A percentile compares a stretch with the other conserved stretches of the same genome.
Conservation (phyloP, 2,797 vertebrate genomes). For the Cottoperca gobio region DNA sequence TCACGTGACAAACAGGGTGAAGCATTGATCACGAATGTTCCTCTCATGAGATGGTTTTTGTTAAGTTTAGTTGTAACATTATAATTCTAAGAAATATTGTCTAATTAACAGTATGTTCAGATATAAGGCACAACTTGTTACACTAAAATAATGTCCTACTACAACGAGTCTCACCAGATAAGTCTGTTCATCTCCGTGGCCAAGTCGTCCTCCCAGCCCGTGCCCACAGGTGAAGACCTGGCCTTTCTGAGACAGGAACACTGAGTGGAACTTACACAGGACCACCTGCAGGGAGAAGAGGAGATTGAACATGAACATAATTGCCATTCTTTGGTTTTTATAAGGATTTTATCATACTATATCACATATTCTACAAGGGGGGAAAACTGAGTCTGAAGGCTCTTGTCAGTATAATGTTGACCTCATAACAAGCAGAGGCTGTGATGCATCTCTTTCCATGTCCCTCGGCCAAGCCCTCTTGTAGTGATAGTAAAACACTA, state of each 20-base stretch:
- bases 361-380: too few species aligned
- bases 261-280: constrained; percentile 97
- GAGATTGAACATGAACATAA: neutral
- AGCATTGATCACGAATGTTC: too few species aligned
- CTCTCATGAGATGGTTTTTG: too few species aligned
- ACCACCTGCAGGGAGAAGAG: constrained; percentile 87
- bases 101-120: neutral
- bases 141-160: neutral
- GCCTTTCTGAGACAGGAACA: constrained; percentile 98
- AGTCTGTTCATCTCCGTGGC: constrained; percentile 97
- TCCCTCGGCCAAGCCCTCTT: constrained; percentile 65
- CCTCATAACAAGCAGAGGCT: constrained; percentile 36
- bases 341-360: too few species aligned
- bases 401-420: constrained; percentile 54
- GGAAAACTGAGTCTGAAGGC: neutral
- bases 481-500: constrained; percentile 79
- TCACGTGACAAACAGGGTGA: too few species aligned
- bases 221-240: constrained; percentile 98
- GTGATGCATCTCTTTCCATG: constrained; percentile 66
- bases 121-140: neutral
- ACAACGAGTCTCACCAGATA: constrained; percentile 88
- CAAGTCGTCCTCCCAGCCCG: constrained; percentile 96
- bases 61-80: too few species aligned
- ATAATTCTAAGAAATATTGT: too few species aligned
- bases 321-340: neutral